phyloP scores from a whole-genome alignment of 2,797 vertebrate genomes.

The Glossophaga mutica region DNA sequence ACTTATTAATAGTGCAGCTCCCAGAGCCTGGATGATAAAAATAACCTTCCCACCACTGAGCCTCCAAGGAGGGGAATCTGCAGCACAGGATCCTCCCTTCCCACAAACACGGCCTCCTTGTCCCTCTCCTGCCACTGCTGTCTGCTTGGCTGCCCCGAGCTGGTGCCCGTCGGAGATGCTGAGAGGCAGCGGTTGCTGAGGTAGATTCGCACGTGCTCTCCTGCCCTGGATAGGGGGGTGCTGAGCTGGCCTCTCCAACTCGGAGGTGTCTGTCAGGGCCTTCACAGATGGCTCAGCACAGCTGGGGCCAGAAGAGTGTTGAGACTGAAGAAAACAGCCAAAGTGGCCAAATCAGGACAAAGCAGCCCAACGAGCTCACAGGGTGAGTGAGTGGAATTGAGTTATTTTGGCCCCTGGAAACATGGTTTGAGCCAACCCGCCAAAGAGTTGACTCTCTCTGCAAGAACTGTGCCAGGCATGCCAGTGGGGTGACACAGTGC shows the following conservation, averaged over 20 bases:
- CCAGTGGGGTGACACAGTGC: neutral
- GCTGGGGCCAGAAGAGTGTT: neutral
- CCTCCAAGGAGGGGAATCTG: neutral
- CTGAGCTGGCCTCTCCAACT: neutral
- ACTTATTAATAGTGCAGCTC: neutral
- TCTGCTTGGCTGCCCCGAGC: neutral
- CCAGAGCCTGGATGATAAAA: neutral
- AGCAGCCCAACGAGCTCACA: neutral
- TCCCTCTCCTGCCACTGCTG: neutral
- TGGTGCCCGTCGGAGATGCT: neutral
- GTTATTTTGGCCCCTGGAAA: neutral
- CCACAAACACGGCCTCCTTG: neutral
- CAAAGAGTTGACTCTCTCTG: neutral
- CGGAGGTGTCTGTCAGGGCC: neutral
- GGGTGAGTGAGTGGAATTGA: neutral
- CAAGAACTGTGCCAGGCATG: neutral
- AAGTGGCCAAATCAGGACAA: neutral
- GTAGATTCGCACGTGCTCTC: conserved; percentile 76
- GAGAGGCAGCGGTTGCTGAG: conserved; percentile 74
- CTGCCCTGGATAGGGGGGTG: conserved; percentile 5
- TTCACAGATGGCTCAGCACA: neutral
- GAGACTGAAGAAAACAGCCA: neutral
- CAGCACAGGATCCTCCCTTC: neutral
- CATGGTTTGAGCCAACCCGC: neutral
- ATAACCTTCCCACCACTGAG: neutral